Evolutionary conservation across 2,888 invertebrate species (phyloP), one percentile per base, ranked within the genome.

Genomic region (Operophtera brumata): DNA sequence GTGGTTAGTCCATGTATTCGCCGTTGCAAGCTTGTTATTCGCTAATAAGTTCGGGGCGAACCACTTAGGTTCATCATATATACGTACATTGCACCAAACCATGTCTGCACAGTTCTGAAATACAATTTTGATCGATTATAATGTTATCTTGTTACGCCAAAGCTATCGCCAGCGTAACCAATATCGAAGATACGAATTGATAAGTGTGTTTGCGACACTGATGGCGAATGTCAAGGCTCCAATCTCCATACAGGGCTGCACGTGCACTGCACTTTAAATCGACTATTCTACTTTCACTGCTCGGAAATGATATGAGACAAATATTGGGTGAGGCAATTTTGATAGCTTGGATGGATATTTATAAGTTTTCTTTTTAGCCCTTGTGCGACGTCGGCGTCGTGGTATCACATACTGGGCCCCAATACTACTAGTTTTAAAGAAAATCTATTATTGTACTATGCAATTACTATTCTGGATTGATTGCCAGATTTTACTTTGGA

Each of bases 91-190:
- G 20, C 20, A 20, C 20, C 20, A 20, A 20, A 20, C 20, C 20
- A 20, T 20, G 2, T 4, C 2, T 9, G 30, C 30, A 9, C 8
- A 30, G 30, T 30, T 30, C 9, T 2, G 6, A 30, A 30, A 28
- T 9, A 30, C 30, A 30, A 26, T 25, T n/a, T n/a, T n/a, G 10
- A 26, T 35, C 44, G 40, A 34, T n/a, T 35, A 8, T 6, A 57
- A 58, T 58, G 34, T 11, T 11, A 34, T 34, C 34, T 54, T 42
- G 46, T 55, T 57, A 41, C 51, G 54, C 46, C 51, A 60, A 47
- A 41, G 49, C 54, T 66, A 67, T 69, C 69, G 47, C 37, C 48
- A 54, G 34, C 8, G 41, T 13, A 9, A 13, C 46, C 14, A 46
- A n/a, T 59, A 47, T 56, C 47, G 12, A 30, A 51, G 54, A 48